Base-by-base conservation (phyloP, 2,797 vertebrate species). In the Trachops cirrhosus region DNA sequence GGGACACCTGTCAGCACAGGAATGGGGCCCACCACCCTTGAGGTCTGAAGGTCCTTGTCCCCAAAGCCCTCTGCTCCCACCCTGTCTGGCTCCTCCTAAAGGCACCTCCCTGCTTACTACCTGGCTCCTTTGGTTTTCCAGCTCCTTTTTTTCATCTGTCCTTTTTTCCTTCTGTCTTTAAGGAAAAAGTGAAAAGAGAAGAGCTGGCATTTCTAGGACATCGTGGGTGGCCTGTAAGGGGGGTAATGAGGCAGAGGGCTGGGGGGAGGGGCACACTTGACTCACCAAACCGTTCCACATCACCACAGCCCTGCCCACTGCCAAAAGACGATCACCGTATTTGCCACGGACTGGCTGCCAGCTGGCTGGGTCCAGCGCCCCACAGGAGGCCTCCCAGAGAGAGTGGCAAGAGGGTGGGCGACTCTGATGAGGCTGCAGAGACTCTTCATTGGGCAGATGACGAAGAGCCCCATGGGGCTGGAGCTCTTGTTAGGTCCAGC, bases 171-270 rank as follows among this genome's bases (percentile, higher is more conserved):
- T 68, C 94, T 79, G 64, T 64, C 83, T 91, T 91, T 18, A 91
- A 79, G 91, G 74, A 82, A 96, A 88, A 92, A 74, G 34, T 64
- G 64, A 64, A 67, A 85, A 73, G 32, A 82, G 71, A 83, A 59
- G 29, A 84, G 37, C 21, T 78, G 71, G 73, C 37, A 46, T 80
- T 89, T 94, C 84, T 67, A 48, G 37, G 92, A 93, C 37, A 3
- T 39, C 9, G 90, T 83, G 93, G 89, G 90, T 93, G 85, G 93
- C 57, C 74, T 52, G 37, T 71, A 32, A 75, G 44, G 84, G 78
- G 44, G 37, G 80, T 12, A 52, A 84, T 39, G 89, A 62, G 15
- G 68, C 44, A 71, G 80, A 89, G 73, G 41, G 6, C 70, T 71
- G 0, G n/a, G 54, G 62, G 57, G 26, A 67, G 50, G 39, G 39